Evolutionary conservation across 2,888 invertebrate species (phyloP).

Genomic region (Cyaniris semiargus): DNA sequence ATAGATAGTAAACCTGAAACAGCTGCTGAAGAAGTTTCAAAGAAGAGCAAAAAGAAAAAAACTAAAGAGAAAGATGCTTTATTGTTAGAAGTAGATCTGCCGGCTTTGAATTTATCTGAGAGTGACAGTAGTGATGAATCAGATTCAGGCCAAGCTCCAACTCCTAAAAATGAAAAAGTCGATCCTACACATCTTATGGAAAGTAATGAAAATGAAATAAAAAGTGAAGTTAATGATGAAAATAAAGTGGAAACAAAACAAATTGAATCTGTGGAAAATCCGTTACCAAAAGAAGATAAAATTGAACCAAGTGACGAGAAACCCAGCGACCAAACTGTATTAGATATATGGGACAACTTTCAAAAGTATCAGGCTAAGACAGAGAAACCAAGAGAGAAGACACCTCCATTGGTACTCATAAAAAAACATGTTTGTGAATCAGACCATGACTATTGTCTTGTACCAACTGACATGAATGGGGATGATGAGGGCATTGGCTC

Average conservation of each 20-base stretch:
- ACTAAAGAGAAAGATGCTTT: conserved; percentile 72
- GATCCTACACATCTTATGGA: conserved; percentile 39
- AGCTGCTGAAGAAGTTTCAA: conserved; percentile 58
- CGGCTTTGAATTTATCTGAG: conserved; percentile 90
- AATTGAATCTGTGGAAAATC: conserved; percentile 41
- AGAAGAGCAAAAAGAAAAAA: conserved; percentile 74
- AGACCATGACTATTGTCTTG: conserved; percentile 89
- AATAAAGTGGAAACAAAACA: conserved; percentile 49
- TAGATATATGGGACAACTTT: conserved; percentile 89
- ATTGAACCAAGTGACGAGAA: conserved; percentile 61
- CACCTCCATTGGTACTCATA: conserved; percentile 70
- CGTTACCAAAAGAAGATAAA: conserved; percentile 50
- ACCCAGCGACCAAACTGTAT: conserved; percentile 81
- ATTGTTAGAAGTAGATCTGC: conserved; percentile 82
- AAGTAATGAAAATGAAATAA: conserved; percentile 26
- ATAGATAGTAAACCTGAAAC: conserved; percentile 59
- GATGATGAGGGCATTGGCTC: conserved; percentile 66
- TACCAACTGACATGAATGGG: conserved; percentile 70
- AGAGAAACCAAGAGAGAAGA: conserved; percentile 77
- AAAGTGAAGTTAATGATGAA: conserved; percentile 46
- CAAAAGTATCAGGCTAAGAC: conserved; percentile 87
- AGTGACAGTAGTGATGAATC: conserved; percentile 89
- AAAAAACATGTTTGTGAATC: conserved; percentile 82
- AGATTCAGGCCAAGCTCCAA: conserved; percentile 58
- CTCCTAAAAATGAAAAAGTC: conserved; percentile 50